Percentiles rank a stretch among this genome's conserved stretches.
These are phyloP conservation scores for Eudorcas thomsonii DNA, from an alignment of 2,113 vertebrate genomes.

Conservation along the genomic window DNA sequence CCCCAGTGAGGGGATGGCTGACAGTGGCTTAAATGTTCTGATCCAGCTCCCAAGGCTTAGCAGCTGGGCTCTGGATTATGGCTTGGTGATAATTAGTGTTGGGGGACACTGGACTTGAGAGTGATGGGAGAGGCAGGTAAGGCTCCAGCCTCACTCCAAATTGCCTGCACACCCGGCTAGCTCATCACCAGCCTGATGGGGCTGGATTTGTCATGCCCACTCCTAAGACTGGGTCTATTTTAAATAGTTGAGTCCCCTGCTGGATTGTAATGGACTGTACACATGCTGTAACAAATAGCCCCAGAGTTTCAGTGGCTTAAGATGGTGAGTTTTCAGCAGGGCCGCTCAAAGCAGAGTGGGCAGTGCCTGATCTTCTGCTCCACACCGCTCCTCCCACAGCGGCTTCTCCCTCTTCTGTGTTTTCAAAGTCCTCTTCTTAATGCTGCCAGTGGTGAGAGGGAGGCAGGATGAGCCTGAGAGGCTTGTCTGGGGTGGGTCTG, in stretches of 20 bases:
- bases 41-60: too few relatives aligned
- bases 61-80: background rate
- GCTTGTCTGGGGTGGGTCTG: background rate
- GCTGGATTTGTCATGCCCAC: background rate
- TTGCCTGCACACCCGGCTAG: background rate
- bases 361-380: background rate
- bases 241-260: background rate
- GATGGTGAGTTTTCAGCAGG: background rate
- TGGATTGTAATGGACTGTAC: background rate
- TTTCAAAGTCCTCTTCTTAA: background rate
- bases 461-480: background rate
- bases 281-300: background rate
- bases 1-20: background rate
- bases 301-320: background rate
- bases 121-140: accelerated
- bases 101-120: background rate
- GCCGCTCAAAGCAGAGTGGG: background rate
- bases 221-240: background rate
- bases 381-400: accelerated
- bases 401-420: background rate
- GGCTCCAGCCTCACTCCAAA: background rate
- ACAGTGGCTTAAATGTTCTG: background rate
- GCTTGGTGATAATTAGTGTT: background rate
- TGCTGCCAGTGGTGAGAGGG: background rate
- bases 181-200: background rate